Percentiles rank a stretch among this genome's conserved stretches.
phyloP scores from a whole-genome alignment of 2,888 invertebrate genomes.

The Artemia sinica region DNA sequence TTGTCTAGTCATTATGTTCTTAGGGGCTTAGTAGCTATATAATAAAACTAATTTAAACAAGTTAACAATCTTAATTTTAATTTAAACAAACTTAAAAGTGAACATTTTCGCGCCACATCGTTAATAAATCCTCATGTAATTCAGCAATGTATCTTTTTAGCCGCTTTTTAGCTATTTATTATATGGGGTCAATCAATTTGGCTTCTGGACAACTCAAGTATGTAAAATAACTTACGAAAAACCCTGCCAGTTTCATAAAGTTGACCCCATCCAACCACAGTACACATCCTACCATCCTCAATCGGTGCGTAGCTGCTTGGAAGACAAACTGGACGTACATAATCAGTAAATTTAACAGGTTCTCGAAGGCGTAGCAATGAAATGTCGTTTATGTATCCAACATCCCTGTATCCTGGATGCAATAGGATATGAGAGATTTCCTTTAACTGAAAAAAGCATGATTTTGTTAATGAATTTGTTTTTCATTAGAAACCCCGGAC shows the following conservation, averaged over 20 bases:
- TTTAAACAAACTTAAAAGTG: background rate
- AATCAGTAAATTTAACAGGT: slow-evolving; percentile 42
- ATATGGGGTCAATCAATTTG: slow-evolving; percentile 15
- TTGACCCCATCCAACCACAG: slow-evolving; percentile 65
- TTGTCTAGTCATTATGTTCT: too few relatives aligned
- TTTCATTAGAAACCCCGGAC: too few relatives aligned
- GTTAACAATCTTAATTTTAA: too few relatives aligned
- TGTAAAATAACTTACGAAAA: slow-evolving; percentile 46
- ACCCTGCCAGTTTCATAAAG: slow-evolving; percentile 57
- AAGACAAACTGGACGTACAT: slow-evolving; percentile 45
- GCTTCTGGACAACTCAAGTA: slow-evolving; percentile 18
- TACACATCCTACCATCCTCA: slow-evolving; percentile 49
- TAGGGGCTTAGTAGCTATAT: background rate
- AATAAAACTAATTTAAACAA: background rate
- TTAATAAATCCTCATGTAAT: too few relatives aligned
- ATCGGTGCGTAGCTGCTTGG: slow-evolving; percentile 39
- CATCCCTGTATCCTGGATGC: slow-evolving; percentile 55
- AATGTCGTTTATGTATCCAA: slow-evolving; percentile 60
- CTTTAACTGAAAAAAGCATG: slow-evolving; percentile 31
- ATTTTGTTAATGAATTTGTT: too few relatives aligned
- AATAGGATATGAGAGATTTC: slow-evolving; percentile 46
- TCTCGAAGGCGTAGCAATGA: slow-evolving; percentile 46
- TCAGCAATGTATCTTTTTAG: background rate
- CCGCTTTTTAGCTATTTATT: background rate
- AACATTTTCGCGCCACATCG: background rate